Conservation (phyloP, 2,888 invertebrate species). For the Sphaerophoria taeniata region DNA sequence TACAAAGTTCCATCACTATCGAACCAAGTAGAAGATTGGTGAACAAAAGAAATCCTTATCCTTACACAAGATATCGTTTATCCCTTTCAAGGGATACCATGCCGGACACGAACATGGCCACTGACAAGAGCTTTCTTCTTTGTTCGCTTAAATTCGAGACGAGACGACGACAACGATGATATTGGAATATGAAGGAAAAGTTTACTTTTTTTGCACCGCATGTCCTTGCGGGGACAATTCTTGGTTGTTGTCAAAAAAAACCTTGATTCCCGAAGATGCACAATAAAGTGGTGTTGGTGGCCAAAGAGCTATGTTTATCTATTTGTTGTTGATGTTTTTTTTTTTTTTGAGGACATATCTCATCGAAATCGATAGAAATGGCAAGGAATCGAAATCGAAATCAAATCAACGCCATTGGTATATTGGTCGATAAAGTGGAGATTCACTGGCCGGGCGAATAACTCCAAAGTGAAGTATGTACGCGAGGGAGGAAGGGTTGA, state of each 20-base stretch:
- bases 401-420: constrained; percentile 30
- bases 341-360: constrained; percentile 46
- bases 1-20: constrained; percentile 35
- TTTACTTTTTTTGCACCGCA: constrained; percentile 42
- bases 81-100: constrained; percentile 54
- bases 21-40: constrained; percentile 46
- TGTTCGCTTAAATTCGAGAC: constrained; percentile 39
- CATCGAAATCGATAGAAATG: not conserved
- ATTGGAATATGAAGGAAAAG: constrained; percentile 41
- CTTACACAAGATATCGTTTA: constrained; percentile 61
- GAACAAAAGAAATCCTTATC: constrained; percentile 55
- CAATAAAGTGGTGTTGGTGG: constrained; percentile 41
- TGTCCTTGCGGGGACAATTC: constrained; percentile 52
- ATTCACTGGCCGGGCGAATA: not conserved
- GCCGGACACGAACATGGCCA: constrained; percentile 18
- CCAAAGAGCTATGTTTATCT: constrained; percentile 53
- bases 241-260: constrained; percentile 25
- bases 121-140: not conserved
- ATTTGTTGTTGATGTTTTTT: constrained; percentile 38
- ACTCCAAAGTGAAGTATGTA: not conserved
- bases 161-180: not conserved
- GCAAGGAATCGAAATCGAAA: constrained; percentile 10
- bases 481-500: not conserved
- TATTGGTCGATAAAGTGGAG: not conserved
- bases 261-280: constrained; percentile 31